Evolutionary conservation across 1,140 invertebrate genomes (phyloP).

Genomic region (Heliconius hewitsoni): DNA sequence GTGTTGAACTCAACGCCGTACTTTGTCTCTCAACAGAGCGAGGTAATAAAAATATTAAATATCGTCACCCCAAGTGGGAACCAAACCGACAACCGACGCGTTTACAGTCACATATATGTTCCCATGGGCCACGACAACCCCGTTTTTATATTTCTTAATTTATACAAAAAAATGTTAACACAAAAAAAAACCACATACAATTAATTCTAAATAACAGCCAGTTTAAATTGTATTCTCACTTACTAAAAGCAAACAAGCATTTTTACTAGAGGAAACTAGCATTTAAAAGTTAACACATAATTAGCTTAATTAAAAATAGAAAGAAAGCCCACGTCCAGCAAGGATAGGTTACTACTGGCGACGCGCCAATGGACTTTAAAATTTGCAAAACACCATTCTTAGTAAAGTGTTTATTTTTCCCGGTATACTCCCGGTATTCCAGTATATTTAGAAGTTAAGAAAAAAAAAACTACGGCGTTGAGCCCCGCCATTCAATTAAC

Average conservation of each 20-base stretch:
- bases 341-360: background rate
- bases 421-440: too few species aligned
- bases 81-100: too few species aligned
- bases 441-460: too few species aligned
- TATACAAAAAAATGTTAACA: too few species aligned
- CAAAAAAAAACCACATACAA: background rate
- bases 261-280: background rate
- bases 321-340: slow-evolving; percentile 20
- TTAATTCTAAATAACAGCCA: background rate
- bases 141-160: too few species aligned
- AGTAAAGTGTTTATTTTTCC: background rate
- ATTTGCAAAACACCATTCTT: background rate
- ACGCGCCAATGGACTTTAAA: background rate
- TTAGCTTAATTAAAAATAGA: slow-evolving; percentile 35
- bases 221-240: background rate
- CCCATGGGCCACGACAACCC: too few species aligned
- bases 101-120: too few species aligned
- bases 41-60: too few species aligned
- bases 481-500: too few species aligned
- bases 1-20: too few species aligned
- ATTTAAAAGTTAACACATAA: slow-evolving; percentile 34
- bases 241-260: background rate
- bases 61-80: too few species aligned
- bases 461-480: too few species aligned
- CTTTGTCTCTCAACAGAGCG: background rate